phyloP scores from a whole-genome alignment of 2,113 vertebrate species.

The Dissostichus mawsoni region DNA sequence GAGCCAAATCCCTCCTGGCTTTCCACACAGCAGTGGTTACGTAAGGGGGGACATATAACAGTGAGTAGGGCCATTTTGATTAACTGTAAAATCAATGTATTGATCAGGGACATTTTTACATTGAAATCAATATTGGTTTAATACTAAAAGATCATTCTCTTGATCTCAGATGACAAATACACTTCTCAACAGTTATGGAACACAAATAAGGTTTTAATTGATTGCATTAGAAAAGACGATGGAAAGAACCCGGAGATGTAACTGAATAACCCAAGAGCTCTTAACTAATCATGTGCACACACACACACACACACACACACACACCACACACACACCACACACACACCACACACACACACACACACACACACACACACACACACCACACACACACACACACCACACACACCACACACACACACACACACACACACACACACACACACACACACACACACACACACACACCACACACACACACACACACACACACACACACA shows the following conservation, averaged over 20 bases:
- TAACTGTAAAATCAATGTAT: not conserved
- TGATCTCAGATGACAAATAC: slow-evolving; percentile 9
- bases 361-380: not conserved
- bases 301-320: not conserved
- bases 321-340: not conserved
- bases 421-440: not conserved
- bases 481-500: not conserved
- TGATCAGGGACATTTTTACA: not conserved
- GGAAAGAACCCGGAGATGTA: not conserved
- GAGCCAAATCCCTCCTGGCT: slow-evolving; percentile 41
- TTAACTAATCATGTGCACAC: slow-evolving; percentile 36
- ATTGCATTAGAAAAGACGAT: not conserved
- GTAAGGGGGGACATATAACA: not conserved
- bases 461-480: not conserved
- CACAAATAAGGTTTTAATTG: not conserved
- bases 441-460: not conserved
- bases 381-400: not conserved
- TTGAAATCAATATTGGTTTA: not conserved
- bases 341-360: too few species aligned
- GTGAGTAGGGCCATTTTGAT: not conserved
- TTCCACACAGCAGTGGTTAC: slow-evolving; percentile 37
- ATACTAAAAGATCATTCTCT: not conserved
- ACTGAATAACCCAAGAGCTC: slow-evolving; percentile 10
- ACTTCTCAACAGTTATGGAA: not conserved
- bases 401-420: not conserved